phyloP scores from a whole-genome alignment of 2,888 invertebrate genomes.

The Leptothorax acervorum region DNA sequence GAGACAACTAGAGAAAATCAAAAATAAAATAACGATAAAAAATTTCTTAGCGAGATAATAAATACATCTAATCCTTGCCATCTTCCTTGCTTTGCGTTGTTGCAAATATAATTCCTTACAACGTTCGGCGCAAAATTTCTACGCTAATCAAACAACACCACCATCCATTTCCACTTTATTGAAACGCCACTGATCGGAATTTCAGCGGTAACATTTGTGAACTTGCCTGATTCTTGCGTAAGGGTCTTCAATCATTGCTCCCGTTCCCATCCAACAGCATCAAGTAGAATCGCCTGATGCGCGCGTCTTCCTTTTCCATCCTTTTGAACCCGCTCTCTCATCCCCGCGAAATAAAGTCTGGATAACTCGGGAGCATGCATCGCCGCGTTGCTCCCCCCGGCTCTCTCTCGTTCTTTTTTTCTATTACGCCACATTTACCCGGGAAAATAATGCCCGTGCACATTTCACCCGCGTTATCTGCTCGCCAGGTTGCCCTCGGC shows the following conservation, averaged over 20 bases:
- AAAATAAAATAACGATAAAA: background rate
- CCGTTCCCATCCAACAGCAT: slow-evolving; percentile 25
- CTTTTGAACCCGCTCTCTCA: slow-evolving; percentile 1
- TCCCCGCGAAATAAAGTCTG: slow-evolving; percentile 46
- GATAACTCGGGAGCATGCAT: slow-evolving; percentile 46
- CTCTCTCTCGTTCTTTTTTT: slow-evolving; percentile 57
- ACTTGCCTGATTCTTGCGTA: slow-evolving; percentile 34
- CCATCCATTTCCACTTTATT: slow-evolving; percentile 32
- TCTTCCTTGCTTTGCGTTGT: background rate
- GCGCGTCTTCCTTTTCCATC: slow-evolving; percentile 10
- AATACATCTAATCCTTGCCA: background rate
- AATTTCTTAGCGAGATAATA: background rate
- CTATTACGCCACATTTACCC: slow-evolving; percentile 78
- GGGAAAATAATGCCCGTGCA: slow-evolving; percentile 77
- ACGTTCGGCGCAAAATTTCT: background rate
- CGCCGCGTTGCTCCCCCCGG: slow-evolving; percentile 3
- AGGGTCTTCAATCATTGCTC: slow-evolving; percentile 23
- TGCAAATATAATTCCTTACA: background rate
- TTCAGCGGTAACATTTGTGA: slow-evolving; percentile 35
- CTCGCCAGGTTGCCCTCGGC: slow-evolving; percentile 57
- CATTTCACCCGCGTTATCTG: slow-evolving; percentile 79
- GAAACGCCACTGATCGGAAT: slow-evolving; percentile 41
- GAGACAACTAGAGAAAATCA: background rate
- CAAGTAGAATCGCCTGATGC: slow-evolving; percentile 32
- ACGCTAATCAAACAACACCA: slow-evolving; percentile 11